Base-by-base conservation (phyloP, 2,888 invertebrate genomes). In the Synergus umbraculus region DNA sequence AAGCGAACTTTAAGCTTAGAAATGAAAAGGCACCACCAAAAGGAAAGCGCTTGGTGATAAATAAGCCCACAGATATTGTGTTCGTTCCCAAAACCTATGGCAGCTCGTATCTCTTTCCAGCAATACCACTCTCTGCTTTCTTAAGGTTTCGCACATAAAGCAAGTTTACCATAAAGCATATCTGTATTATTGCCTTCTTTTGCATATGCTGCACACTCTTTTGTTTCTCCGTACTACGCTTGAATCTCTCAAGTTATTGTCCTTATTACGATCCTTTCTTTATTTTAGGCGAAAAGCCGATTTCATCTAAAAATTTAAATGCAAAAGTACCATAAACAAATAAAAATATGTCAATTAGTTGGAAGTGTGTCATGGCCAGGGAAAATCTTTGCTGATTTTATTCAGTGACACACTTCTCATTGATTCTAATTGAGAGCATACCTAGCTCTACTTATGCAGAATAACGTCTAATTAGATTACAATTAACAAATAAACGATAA, bases 11-110 rank as follows among this genome's bases (percentile, higher is more conserved):
- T 73, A 73, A 73, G 54, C 73, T 73, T 37, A 37, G 73, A 37
- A 73, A 37, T 66, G 37, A 54, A 73, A 73, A 73, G 54, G 73
- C 69, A 67, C 18, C 43, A 37, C 44, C 15, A 12, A 54, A 54
- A 49, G n/a, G 49, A n/a, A 73, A 73, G 54, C n/a, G 37, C 60
- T n/a, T 22, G 37, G n/a, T 73, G 54, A 73, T 73, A 73, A 73
- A 73, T 73, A 73, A 37, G 73, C 37, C n/a, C 73, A 10, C 37
- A 73, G 73, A 73, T 73, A 73, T 73, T 73, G 73, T 73, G 73
- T 73, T 54, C 73, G 9, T 54, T 54, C 49, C 37, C 37, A 73
- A 73, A 73, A 69, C 37, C 69, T 49, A 69, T 69, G 49, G 49
- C 54, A 37, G 29, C 73, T 73, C 54, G 15, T 73, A 73, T 73